phyloP scores from a whole-genome alignment of 2,113 vertebrate species.

The Crotalus helleri region DNA sequence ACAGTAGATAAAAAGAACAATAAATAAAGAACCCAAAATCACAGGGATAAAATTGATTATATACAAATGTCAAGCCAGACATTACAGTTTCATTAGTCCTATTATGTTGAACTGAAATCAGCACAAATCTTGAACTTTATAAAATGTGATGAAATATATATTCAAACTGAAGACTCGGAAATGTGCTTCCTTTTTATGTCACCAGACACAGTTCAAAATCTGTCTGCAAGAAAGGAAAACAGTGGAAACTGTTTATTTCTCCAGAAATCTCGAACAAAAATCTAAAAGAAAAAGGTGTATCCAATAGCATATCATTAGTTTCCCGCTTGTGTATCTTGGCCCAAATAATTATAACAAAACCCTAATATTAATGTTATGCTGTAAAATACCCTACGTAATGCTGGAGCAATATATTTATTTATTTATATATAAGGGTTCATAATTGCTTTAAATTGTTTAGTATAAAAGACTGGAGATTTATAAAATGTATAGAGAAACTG shows the following conservation, averaged over 20 bases:
- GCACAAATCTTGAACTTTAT: background rate
- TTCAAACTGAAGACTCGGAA: background rate
- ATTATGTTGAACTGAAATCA: background rate
- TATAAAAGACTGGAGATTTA: background rate
- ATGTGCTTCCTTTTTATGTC: background rate
- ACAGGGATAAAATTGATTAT: background rate
- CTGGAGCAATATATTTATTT: background rate
- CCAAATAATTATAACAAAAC: background rate
- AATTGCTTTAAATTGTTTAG: background rate
- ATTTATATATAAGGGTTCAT: too few relatives aligned
- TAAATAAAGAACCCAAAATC: background rate
- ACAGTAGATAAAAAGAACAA: background rate
- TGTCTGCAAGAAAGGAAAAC: background rate
- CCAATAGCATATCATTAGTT: background rate
- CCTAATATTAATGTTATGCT: background rate
- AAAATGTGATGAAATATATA: background rate
- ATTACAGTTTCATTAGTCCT: background rate
- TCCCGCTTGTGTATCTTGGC: background rate
- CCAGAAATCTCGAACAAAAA: background rate
- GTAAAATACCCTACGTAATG: background rate
- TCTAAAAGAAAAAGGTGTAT: background rate
- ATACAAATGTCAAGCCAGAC: background rate
- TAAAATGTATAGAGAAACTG: background rate
- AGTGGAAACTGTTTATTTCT: background rate
- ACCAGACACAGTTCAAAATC: background rate